Percentiles rank a stretch among this genome's conserved stretches.
These are phyloP conservation scores for Monopis laevigella DNA, from an alignment of 2,888 invertebrate species.

Conservation along the genomic window DNA sequence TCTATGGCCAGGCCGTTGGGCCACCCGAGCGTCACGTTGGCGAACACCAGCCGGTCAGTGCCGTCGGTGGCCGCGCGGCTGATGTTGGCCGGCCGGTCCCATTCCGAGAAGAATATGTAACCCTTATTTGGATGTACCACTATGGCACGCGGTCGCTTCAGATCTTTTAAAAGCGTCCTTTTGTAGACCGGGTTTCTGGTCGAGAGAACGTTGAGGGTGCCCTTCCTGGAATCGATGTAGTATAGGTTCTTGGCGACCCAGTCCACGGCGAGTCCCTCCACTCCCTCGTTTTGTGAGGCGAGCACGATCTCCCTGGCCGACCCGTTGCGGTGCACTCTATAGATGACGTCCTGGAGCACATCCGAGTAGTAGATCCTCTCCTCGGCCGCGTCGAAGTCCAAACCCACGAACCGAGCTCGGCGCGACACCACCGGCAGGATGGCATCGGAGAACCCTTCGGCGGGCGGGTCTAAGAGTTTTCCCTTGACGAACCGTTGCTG, in stretches of 20 bases:
- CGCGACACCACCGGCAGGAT: conserved; percentile 93
- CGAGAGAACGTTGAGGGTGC: conserved; percentile 91
- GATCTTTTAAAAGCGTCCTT: conserved; percentile 83
- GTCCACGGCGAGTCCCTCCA: conserved; percentile 94
- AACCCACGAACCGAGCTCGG: conserved; percentile 91
- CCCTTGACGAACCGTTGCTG: conserved; percentile 97
- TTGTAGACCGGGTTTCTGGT: conserved; percentile 86
- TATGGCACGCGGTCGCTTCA: conserved; percentile 94
- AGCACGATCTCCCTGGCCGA: conserved; percentile 87
- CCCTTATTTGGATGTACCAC: conserved; percentile 97
- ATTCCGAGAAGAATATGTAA: conserved; percentile 94
- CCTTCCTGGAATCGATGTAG: conserved; percentile 94
- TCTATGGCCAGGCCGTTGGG: conserved; percentile 97
- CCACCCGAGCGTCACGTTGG: conserved; percentile 94
- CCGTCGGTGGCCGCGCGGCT: conserved; percentile 94
- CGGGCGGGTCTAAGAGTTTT: conserved; percentile 86
- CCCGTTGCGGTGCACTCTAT: conserved; percentile 81
- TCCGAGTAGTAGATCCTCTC: conserved; percentile 97
- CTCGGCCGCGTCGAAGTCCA: conserved; percentile 92
- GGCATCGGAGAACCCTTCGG: conserved; percentile 93
- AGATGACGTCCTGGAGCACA: conserved; percentile 94
- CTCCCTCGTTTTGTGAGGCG: conserved; percentile 96
- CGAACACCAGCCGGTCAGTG: conserved; percentile 84
- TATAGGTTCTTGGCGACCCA: conserved; percentile 96
- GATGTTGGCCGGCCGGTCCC: conserved; percentile 96